Percentiles rank a stretch among this genome's conserved stretches.
Evolutionary conservation across 64 coral and sea anemone genomes (phyloP).

Genomic region (Stylophora pistillata): DNA sequence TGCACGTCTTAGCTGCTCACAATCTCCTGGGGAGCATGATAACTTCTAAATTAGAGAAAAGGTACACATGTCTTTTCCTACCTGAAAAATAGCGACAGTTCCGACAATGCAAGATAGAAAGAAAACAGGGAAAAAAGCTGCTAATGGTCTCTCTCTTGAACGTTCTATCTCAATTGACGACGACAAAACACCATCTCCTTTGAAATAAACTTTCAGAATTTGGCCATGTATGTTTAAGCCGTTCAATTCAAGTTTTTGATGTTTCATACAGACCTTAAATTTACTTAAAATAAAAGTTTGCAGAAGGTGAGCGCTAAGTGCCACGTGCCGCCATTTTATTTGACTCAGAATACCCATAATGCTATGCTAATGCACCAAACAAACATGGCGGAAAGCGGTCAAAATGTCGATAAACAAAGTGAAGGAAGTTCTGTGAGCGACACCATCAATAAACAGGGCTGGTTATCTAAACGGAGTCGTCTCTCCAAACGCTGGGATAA

Average conservation of each 20-base stretch:
- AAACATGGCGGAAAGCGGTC: slow-evolving; percentile 79
- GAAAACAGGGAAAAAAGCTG: not conserved
- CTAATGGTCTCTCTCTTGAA: not conserved
- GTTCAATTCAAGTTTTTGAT: not conserved
- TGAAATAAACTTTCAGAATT: not conserved
- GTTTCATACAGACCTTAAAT: not conserved
- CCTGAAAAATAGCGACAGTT: not conserved
- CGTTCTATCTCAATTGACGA: slow-evolving; percentile 18
- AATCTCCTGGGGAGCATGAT: not conserved
- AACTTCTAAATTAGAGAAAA: not conserved
- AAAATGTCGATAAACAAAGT: slow-evolving; percentile 19
- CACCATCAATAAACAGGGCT: slow-evolving; percentile 61
- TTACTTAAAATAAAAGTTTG: not conserved
- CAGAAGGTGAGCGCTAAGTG: not conserved
- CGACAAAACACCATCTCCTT: slow-evolving; percentile 29
- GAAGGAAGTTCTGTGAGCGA: slow-evolving; percentile 61
- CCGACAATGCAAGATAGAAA: not conserved
- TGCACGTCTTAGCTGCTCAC: not conserved
- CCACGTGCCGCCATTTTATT: not conserved
- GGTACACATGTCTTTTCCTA: not conserved
- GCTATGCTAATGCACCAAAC: slow-evolving; percentile 24
- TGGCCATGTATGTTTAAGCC: slow-evolving; percentile 23
- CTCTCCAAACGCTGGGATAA: slow-evolving; percentile 82
- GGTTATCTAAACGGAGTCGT: slow-evolving; percentile 88
- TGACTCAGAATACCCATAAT: not conserved